Evolutionary conservation across 1,140 invertebrate genomes (phyloP).

Genomic region (Halesus radiatus): DNA sequence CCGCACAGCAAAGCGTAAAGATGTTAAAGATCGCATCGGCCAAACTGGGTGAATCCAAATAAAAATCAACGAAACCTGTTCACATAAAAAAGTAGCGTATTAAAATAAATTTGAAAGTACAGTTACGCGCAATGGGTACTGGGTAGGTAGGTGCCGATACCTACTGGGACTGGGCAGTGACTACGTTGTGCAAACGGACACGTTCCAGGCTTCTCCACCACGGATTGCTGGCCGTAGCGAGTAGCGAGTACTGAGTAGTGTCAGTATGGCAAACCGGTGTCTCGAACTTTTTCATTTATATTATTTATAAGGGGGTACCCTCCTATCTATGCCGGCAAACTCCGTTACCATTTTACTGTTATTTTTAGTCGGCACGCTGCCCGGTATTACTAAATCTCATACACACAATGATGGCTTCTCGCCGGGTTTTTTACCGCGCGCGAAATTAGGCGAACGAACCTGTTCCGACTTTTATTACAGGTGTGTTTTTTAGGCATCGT

Average conservation of each 20-base stretch:
- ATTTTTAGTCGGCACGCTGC: neutral
- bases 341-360: slow-evolving; percentile 33
- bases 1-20: neutral
- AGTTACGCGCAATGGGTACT: neutral
- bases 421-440: neutral
- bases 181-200: slow-evolving; percentile 17
- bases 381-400: neutral
- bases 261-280: slow-evolving; percentile 25
- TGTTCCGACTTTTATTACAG: slow-evolving; percentile 4
- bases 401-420: slow-evolving; percentile 4
- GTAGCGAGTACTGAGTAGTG: neutral
- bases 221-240: neutral
- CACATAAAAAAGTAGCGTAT: slow-evolving; percentile 15
- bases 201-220: slow-evolving; percentile 6
- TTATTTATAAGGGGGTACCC: slow-evolving; percentile 22
- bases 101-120: slow-evolving; percentile 24
- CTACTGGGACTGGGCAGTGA: neutral
- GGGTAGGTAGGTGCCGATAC: no score
- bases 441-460: slow-evolving; percentile 27
- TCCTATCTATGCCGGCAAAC: slow-evolving; percentile 11
- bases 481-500: neutral
- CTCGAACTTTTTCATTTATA: slow-evolving; percentile 15
- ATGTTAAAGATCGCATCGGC: neutral
- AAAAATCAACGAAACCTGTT: slow-evolving; percentile 6
- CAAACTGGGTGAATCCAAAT: slow-evolving; percentile 8